phyloP scores from a whole-genome alignment of 2,888 invertebrate species.

The Hirtodrosophila trivittata region DNA sequence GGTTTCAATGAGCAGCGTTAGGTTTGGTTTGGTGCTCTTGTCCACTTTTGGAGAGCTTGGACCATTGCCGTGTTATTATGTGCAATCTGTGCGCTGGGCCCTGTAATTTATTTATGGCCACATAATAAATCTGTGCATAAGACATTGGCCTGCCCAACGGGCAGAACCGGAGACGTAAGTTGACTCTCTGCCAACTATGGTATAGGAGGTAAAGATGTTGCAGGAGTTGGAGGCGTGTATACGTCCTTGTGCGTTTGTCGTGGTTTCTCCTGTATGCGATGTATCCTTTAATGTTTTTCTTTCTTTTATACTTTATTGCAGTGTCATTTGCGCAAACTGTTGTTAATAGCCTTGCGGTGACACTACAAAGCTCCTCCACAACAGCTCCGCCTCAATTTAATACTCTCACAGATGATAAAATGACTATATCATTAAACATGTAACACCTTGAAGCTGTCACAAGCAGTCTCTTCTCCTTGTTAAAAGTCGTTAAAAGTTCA shows the following conservation, averaged over 20 bases:
- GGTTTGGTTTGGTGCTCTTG: constrained; percentile 5
- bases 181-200: neutral
- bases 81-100: constrained; percentile 65
- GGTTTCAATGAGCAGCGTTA: neutral
- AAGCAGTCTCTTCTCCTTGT: too few relatives aligned
- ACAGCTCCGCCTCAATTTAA: neutral
- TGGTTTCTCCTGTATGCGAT: too few relatives aligned
- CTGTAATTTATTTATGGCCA: constrained; percentile 81
- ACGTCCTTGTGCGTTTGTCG: too few relatives aligned
- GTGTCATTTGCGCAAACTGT: constrained; percentile 75
- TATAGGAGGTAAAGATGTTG: neutral
- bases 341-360: constrained; percentile 73
- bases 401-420: neutral
- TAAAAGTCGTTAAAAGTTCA: too few relatives aligned
- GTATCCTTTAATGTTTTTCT: constrained; percentile 62
- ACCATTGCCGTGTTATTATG: constrained; percentile 42
- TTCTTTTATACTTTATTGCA: constrained; percentile 63
- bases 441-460: too few relatives aligned
- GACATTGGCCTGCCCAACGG: constrained; percentile 67
- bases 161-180: constrained; percentile 31
- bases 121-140: constrained; percentile 80
- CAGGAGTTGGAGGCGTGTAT: neutral
- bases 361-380: constrained; percentile 35
- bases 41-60: constrained; percentile 4
- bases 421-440: neutral